Percentiles rank a stretch among this genome's conserved stretches.
Conservation (phyloP, 92 coral and sea anemone species). For the Zoanthus solanderi region DNA sequence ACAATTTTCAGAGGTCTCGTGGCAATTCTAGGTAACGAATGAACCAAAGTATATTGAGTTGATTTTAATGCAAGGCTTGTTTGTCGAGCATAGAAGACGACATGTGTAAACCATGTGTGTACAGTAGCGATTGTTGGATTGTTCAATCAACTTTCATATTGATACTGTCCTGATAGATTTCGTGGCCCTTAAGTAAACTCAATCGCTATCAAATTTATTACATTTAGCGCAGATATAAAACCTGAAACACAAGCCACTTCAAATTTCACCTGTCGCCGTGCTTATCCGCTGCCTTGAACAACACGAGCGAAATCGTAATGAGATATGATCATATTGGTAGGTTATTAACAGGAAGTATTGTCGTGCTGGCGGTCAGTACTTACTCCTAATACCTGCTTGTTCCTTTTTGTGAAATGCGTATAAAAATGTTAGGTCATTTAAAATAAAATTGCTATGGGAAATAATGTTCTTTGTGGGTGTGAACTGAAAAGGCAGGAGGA, state of each 20-base stretch:
- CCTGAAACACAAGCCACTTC: conserved; percentile 45
- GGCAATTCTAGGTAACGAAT: conserved; percentile 18
- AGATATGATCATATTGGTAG: conserved; percentile 35
- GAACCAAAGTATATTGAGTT: conserved; percentile 42
- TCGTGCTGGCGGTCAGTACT: conserved; percentile 16
- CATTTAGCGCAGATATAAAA: conserved; percentile 49
- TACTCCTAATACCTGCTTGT: conserved; percentile 11
- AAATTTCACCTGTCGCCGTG: conserved; percentile 43
- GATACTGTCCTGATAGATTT: conserved; percentile 52
- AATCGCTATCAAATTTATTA: conserved; percentile 43
- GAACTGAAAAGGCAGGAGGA: conserved; percentile 10
- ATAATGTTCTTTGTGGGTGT: conserved; percentile 8
- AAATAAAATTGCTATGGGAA: conserved; percentile 7
- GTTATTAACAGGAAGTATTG: conserved; percentile 52
- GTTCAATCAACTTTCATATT: conserved; percentile 46
- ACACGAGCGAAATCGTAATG: background rate
- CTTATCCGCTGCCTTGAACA: conserved; percentile 21
- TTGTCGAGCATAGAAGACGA: conserved; percentile 36
- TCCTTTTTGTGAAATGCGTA: conserved; percentile 17
- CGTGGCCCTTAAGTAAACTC: conserved; percentile 47
- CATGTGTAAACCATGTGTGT: conserved; percentile 53
- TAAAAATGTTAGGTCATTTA: background rate
- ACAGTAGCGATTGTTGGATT: conserved; percentile 43
- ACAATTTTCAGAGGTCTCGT: background rate
- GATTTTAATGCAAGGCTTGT: conserved; percentile 37